These are phyloP conservation scores for Dinocampus coccinellae DNA, from an alignment of 2,888 invertebrate genomes.

Conservation along the genomic window DNA sequence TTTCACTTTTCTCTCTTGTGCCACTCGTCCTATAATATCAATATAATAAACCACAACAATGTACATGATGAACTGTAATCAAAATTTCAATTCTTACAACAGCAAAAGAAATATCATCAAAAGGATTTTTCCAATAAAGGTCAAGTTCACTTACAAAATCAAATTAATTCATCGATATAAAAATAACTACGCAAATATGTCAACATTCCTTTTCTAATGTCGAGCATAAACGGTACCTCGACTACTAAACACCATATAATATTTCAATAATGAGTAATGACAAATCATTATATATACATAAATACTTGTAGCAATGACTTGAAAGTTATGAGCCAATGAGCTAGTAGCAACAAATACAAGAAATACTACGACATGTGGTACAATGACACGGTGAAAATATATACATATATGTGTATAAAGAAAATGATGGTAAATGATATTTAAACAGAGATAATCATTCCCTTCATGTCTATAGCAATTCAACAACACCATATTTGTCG, in stretches of 20 bases:
- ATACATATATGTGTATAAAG: background rate
- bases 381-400: background rate
- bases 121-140: background rate
- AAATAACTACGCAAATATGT: too few relatives aligned
- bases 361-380: background rate
- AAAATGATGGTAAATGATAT: background rate
- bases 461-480: background rate
- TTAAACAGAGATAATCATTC: background rate
- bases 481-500: background rate
- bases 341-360: background rate
- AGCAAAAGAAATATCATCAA: background rate
- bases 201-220: background rate
- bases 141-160: background rate
- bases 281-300: background rate
- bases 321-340: background rate
- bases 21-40: background rate
- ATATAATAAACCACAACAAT: slow-evolving; percentile 13
- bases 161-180: too few relatives aligned
- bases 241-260: background rate
- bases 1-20: background rate
- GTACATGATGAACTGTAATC: background rate
- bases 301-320: background rate
- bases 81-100: background rate
- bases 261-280: background rate
- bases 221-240: background rate